Percentiles rank a stretch among this genome's conserved stretches.
Evolutionary conservation across 2,888 invertebrate genomes (phyloP).

Genomic region (Amphipyra berbera): DNA sequence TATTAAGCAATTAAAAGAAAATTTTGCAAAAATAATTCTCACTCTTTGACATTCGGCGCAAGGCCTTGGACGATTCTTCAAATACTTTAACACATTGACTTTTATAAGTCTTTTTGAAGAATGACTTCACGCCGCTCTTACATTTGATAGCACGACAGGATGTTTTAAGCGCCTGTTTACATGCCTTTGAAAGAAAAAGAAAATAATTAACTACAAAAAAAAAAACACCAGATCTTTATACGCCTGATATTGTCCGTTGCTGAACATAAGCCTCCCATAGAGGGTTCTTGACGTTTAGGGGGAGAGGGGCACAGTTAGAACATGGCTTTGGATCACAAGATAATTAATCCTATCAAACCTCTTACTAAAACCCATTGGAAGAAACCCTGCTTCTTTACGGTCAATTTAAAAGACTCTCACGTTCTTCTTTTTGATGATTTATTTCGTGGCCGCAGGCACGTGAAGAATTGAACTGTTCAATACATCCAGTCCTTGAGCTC

Average conservation of each 20-base stretch:
- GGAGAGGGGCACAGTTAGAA: not conserved
- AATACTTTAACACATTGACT: not conserved
- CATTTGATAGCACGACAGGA: conserved; percentile 9
- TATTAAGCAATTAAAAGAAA: not conserved
- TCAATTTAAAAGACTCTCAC: conserved; percentile 4
- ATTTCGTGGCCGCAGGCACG: not conserved
- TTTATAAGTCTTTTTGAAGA: not conserved
- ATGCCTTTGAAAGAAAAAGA: conserved; percentile 17
- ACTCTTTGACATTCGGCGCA: conserved; percentile 1
- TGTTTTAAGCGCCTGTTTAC: not conserved
- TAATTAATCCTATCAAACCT: not conserved
- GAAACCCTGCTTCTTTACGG: not conserved
- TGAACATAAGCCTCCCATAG: conserved; percentile 7
- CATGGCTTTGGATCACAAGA: not conserved
- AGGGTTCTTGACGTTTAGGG: not conserved
- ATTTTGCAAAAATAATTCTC: not conserved
- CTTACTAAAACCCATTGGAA: too few species aligned
- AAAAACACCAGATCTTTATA: not conserved
- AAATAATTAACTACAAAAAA: not conserved
- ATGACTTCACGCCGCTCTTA: not conserved
- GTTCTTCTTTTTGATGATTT: not conserved
- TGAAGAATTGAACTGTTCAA: conserved; percentile 51
- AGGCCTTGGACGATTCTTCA: not conserved
- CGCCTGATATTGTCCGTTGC: not conserved
- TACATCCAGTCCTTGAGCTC: conserved; percentile 60